Evolutionary conservation across 2,888 invertebrate species (phyloP).

Genomic region (Linyphia triangularis): DNA sequence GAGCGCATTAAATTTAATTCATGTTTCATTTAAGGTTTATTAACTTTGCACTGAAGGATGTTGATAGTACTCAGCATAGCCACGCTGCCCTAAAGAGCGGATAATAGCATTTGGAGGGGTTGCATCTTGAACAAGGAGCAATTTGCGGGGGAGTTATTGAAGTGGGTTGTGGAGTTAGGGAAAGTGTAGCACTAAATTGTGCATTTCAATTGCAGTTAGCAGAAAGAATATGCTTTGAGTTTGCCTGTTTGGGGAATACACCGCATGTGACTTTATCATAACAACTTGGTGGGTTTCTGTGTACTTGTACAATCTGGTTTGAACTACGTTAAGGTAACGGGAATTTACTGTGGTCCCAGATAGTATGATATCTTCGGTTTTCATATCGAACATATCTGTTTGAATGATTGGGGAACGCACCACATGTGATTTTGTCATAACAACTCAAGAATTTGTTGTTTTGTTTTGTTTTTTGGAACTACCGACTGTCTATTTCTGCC

Average conservation of each 20-base stretch:
- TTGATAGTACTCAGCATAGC: not conserved
- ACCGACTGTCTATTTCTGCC: too few species aligned
- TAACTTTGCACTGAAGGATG: conserved; percentile 7
- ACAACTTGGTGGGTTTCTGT: too few species aligned
- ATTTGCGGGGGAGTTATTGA: not conserved
- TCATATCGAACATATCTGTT: too few species aligned
- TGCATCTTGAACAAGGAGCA: too few species aligned
- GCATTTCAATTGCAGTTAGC: not conserved
- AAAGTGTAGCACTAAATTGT: not conserved
- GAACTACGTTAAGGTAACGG: too few species aligned
- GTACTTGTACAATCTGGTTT: too few species aligned
- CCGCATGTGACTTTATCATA: not conserved
- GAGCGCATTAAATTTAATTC: conserved; percentile 33
- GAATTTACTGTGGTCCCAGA: too few species aligned
- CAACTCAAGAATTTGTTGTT: too few species aligned
- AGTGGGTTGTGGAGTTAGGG: not conserved
- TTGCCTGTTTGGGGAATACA: not conserved
- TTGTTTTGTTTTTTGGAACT: too few species aligned
- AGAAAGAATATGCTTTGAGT: not conserved
- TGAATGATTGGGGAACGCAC: too few species aligned
- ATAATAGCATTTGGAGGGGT: not conserved
- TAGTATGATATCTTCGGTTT: too few species aligned
- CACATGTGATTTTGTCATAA: too few species aligned
- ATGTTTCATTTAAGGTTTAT: not conserved
- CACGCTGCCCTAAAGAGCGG: not conserved